Conservation (phyloP, 2,113 vertebrate species). For the Motacilla tschutschensis region DNA sequence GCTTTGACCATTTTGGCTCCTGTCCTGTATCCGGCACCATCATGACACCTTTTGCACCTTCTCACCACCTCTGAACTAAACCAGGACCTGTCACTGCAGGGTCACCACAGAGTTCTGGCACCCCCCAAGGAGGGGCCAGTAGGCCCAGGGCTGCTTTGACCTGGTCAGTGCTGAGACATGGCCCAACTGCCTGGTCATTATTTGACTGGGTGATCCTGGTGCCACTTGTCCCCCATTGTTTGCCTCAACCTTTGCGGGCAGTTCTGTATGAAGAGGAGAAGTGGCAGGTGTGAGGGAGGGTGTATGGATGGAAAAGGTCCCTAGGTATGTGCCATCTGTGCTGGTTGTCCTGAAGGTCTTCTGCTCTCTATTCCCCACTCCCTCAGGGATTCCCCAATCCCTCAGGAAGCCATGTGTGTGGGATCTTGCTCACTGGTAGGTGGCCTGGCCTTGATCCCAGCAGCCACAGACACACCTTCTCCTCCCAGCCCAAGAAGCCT, state of each 20-base stretch:
- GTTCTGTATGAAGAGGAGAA: not conserved
- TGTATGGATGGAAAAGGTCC: not conserved
- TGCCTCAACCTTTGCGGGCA: not conserved
- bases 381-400: not conserved
- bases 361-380: not conserved
- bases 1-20: slow-evolving; percentile 6
- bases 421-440: not conserved
- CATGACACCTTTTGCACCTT: not conserved
- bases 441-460: not conserved
- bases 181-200: not conserved
- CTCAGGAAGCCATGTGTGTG: fast-evolving
- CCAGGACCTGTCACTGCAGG: not conserved
- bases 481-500: not conserved
- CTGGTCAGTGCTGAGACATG: fast-evolving
- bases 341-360: not conserved
- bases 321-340: not conserved
- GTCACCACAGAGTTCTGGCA: not conserved
- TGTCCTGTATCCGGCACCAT: slow-evolving; percentile 18
- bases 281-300: not conserved
- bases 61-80: not conserved
- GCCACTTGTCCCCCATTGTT: not conserved
- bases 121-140: fast-evolving
- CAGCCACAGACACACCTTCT: not conserved
- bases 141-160: not conserved
- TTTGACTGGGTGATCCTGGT: not conserved